Percentiles rank a stretch among this genome's conserved stretches.
Conservation (phyloP, 1,140 invertebrate species). For the Macrostomum lignano region DNA sequence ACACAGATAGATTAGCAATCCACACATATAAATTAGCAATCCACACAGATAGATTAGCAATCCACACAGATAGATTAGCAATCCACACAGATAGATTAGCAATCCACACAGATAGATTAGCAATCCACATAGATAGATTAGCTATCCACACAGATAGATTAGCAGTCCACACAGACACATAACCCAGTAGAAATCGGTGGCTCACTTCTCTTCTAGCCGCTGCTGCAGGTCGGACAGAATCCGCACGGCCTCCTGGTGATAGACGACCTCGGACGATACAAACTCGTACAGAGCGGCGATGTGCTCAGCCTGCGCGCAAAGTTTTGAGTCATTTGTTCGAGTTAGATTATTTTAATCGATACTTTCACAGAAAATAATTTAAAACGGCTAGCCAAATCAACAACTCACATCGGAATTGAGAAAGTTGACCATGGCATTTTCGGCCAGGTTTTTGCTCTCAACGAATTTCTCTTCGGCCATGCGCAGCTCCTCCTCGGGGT, state of each 20-base stretch:
- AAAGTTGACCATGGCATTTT: constrained; percentile 75
- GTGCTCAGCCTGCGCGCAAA: constrained; percentile 9
- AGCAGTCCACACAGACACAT: no score
- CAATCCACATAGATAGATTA: no score
- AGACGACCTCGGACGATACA: neutral
- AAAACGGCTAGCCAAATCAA: constrained; percentile 5
- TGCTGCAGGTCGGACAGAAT: neutral
- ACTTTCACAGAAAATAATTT: constrained; percentile 6
- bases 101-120: no score
- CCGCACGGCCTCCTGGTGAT: neutral
- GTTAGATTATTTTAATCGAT: constrained; percentile 1
- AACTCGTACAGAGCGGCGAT: constrained; percentile 1
- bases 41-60: no score
- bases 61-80: no score
- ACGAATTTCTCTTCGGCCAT: constrained; percentile 85
- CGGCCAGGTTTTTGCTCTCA: constrained; percentile 66
- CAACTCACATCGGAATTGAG: constrained; percentile 56
- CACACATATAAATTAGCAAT: no score
- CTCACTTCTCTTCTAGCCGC: constrained; percentile 13
- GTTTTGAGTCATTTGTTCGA: constrained; percentile 5
- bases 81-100: no score
- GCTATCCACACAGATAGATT: no score
- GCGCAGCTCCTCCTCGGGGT: constrained; percentile 62
- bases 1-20: no score
- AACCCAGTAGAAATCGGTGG: no score